phyloP scores from a whole-genome alignment of 2,888 invertebrate species.

The Chloromyia formosa region DNA sequence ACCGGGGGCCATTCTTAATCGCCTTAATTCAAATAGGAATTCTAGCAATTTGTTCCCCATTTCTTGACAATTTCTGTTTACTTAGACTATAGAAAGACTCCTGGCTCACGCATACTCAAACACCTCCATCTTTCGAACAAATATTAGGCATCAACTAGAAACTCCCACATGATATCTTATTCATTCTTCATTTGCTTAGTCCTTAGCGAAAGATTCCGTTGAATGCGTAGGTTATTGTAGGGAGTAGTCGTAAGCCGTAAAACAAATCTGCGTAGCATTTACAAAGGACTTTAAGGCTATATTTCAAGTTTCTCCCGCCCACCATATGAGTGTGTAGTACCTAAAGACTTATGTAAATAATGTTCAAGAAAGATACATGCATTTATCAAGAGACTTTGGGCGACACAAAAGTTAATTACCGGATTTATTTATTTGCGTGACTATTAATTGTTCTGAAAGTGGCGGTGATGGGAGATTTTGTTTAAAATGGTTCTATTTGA shows the following conservation, averaged over 20 bases:
- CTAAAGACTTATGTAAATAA: conserved; percentile 47
- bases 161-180: conserved; percentile 11
- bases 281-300: conserved; percentile 45
- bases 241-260: conserved; percentile 41
- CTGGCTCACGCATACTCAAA: too few relatives aligned
- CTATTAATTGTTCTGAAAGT: not conserved
- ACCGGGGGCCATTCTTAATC: too few relatives aligned
- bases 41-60: too few relatives aligned
- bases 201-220: not conserved
- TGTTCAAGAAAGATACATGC: conserved; percentile 37
- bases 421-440: not conserved
- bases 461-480: not conserved
- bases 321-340: conserved; percentile 42
- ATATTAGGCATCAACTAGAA: not conserved
- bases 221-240: not conserved
- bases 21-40: too few relatives aligned
- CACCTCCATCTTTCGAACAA: too few relatives aligned
- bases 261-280: conserved; percentile 45
- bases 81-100: too few relatives aligned
- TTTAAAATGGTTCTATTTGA: too few relatives aligned
- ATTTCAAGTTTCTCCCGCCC: conserved; percentile 48
- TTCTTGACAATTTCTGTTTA: too few relatives aligned
- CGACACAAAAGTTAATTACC: conserved; percentile 45
- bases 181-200: conserved; percentile 19
- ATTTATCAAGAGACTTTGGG: conserved; percentile 43